phyloP scores from a whole-genome alignment of 2,888 invertebrate species.

The Plagiodera versicolora region DNA sequence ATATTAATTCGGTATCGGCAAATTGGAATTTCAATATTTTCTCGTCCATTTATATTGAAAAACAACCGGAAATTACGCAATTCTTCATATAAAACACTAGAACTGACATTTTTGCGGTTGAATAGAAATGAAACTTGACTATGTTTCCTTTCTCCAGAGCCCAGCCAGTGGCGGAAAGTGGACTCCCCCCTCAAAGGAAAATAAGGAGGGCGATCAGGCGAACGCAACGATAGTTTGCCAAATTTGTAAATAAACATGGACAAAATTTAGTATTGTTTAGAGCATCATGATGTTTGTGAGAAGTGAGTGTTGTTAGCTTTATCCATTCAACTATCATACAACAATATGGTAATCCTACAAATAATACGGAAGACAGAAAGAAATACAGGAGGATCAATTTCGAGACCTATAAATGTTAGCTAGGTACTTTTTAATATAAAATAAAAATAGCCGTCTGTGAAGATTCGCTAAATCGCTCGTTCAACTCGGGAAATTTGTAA shows the following conservation, averaged over 20 bases:
- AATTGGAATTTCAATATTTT: too few relatives aligned
- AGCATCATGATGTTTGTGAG: slow-evolving; percentile 18
- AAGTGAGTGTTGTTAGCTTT: slow-evolving; percentile 24
- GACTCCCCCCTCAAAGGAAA: slow-evolving; percentile 47
- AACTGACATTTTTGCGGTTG: too few relatives aligned
- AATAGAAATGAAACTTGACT: too few relatives aligned
- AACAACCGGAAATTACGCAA: too few relatives aligned
- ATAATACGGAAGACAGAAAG: slow-evolving; percentile 17
- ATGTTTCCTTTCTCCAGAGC: slow-evolving; percentile 39
- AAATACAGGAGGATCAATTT: slow-evolving; percentile 35
- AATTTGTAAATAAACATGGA: slow-evolving; percentile 27
- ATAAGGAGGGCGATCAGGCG: slow-evolving; percentile 57
- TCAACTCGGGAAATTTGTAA: slow-evolving; percentile 34
- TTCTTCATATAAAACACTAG: too few relatives aligned
- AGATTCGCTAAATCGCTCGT: slow-evolving; percentile 33
- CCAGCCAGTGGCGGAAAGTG: slow-evolving; percentile 37
- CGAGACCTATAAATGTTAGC: slow-evolving; percentile 42
- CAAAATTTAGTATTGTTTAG: slow-evolving; percentile 20
- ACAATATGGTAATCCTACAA: slow-evolving; percentile 20
- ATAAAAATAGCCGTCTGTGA: slow-evolving; percentile 36
- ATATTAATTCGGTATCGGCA: too few relatives aligned
- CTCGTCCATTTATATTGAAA: too few relatives aligned
- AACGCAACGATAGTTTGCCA: slow-evolving; percentile 48
- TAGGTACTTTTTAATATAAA: slow-evolving; percentile 34
- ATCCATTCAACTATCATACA: slow-evolving; percentile 20